Percentiles rank a stretch among this genome's conserved stretches.
phyloP scores from a whole-genome alignment of 30 jellyfish, hydroid and myxozoan species.

The Clytia hemisphaerica region DNA sequence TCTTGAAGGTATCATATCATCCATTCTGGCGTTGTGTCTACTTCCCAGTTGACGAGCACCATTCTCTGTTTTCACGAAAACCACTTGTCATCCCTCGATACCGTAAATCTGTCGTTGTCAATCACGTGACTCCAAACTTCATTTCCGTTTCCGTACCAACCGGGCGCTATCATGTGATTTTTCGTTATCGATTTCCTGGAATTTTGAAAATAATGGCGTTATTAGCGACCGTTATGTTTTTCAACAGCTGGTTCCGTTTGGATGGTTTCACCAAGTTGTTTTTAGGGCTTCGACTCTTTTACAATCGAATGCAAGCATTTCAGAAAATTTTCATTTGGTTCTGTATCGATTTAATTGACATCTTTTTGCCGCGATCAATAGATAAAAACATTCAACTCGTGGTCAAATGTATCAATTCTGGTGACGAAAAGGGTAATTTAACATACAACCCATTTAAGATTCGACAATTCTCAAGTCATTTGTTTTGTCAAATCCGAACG shows the following conservation, averaged over 20 bases:
- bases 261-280: too few relatives aligned
- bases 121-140: constrained; percentile 85
- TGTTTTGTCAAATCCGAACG: too few relatives aligned
- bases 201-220: constrained; percentile 57
- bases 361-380: too few relatives aligned
- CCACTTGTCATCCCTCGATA: constrained; percentile 32
- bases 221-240: constrained; percentile 14
- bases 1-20: constrained; percentile 83
- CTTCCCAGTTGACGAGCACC: constrained; percentile 48
- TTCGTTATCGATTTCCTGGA: constrained; percentile 73
- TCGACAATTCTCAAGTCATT: too few relatives aligned
- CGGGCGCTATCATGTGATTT: constrained; percentile 76
- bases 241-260: not conserved
- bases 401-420: too few relatives aligned
- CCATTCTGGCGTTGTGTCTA: constrained; percentile 85
- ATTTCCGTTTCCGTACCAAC: constrained; percentile 83
- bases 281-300: too few relatives aligned
- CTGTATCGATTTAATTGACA: too few relatives aligned
- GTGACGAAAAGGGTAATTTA: too few relatives aligned
- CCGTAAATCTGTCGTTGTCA: constrained; percentile 12
- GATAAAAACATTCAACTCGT: too few relatives aligned
- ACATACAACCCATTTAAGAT: too few relatives aligned
- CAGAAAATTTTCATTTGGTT: too few relatives aligned
- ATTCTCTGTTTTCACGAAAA: constrained; percentile 28
- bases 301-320: too few relatives aligned